Evolutionary conservation across 2,113 vertebrate genomes (phyloP), one percentile per base, ranked within the genome.

Genomic region (Rhinoderma darwinii): DNA sequence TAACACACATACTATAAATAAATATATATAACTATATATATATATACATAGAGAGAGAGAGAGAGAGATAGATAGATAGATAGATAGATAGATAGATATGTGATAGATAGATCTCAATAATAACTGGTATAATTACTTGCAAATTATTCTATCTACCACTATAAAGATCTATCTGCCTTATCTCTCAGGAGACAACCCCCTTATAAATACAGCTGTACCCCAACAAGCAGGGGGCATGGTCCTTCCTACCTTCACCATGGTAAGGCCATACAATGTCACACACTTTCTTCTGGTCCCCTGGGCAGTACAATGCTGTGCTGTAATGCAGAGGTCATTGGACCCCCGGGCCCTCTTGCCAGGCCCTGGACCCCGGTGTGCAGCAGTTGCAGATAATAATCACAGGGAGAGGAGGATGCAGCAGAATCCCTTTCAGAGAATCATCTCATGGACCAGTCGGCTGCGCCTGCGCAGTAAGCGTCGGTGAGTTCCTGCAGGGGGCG

Each of bases 381-480:
- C n/a, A 78, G 47, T 1, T 18, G 47, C 47, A 81, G 54, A 81
- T n/a, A 22, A 37, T 8, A 25, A 17, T 39, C 35, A 3, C 68
- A 22, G 68, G 47, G 17, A 72, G 39, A 22, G 17, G 77, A 80
- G 35, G 56, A 84, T 56, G 73, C 35, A 68, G 51, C 84, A 79
- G 56, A 51, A 68, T 39, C 75, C 84, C 61, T 50, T 79, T 66
- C 41, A 18, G 75, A 70, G 32, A 70, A 70, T 20, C 84, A 86
- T 79, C 84, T 76, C 75, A 79, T 86, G 84, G 84, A 86, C 83
- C 83, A 84, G 27, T 18, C 35, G 14, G 27, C 73, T 0, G 56
- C 73, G 84, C 73, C 50, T 27, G 84, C 73, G 73, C 54, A 85
- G 41, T 35, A 15, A 41, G 2, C 47, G 11, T 35, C 47, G 4